Conservation (phyloP, 1,140 invertebrate species). For the Tetranychus urticae region DNA sequence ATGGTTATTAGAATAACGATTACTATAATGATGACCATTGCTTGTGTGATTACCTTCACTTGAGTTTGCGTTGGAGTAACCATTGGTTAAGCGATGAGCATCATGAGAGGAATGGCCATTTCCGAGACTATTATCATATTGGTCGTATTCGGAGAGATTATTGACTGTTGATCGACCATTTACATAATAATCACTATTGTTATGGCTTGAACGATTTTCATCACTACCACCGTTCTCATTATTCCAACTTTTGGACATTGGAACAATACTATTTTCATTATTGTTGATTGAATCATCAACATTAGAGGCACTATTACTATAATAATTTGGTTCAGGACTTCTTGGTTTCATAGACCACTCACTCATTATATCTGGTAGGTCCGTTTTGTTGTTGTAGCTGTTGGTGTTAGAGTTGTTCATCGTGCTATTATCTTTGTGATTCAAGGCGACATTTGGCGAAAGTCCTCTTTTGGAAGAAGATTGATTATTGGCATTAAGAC, state of each 20-base stretch:
- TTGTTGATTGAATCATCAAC: background rate
- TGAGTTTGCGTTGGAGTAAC: background rate
- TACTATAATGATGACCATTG: background rate
- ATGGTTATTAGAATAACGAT: background rate
- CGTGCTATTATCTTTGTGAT: background rate
- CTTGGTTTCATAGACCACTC: slow-evolving; percentile 1
- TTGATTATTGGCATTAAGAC: background rate
- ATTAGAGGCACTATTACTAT: background rate
- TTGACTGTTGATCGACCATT: no score
- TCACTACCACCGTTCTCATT: background rate
- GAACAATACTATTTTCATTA: background rate
- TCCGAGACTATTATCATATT: no score
- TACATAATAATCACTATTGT: background rate
- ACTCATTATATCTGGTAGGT: background rate
- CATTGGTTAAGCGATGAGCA: background rate
- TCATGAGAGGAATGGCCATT: background rate
- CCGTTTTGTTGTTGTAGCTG: background rate
- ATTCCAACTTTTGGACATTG: background rate
- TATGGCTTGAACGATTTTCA: background rate
- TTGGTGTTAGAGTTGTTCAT: background rate
- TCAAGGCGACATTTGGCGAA: background rate
- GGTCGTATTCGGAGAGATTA: no score
- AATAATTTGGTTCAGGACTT: background rate
- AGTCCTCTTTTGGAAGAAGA: background rate
- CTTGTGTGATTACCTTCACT: background rate